These are phyloP conservation scores for Mus minutoides DNA, from an alignment of 2,797 vertebrate species.

Conservation along the genomic window DNA sequence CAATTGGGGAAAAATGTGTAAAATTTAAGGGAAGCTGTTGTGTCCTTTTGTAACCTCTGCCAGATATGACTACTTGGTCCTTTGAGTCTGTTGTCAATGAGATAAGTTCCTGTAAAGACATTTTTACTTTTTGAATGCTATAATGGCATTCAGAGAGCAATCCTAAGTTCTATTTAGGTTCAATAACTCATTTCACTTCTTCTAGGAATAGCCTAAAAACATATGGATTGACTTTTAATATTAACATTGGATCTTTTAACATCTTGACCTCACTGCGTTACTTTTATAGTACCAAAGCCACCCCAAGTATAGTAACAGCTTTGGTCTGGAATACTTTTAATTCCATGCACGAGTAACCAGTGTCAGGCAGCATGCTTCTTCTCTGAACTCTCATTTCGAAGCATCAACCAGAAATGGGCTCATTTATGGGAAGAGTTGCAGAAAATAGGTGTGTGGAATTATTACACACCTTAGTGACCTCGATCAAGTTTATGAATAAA, in stretches of 20 bases:
- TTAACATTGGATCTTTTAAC: conserved; percentile 18
- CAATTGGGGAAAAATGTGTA: neutral
- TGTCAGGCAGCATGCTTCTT: conserved; percentile 13
- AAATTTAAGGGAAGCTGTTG: conserved; percentile 39
- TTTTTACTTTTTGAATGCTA: neutral
- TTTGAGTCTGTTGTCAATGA: conserved; percentile 30
- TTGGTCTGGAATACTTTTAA: conserved; percentile 70
- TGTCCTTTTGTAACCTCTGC: conserved; percentile 1
- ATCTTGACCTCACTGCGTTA: conserved; percentile 16
- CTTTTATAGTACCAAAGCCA: conserved; percentile 47
- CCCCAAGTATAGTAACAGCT: neutral
- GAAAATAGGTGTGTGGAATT: conserved; percentile 29
- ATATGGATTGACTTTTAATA: conserved; percentile 44
- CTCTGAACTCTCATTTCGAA: conserved; percentile 35
- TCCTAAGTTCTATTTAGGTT: conserved; percentile 3
- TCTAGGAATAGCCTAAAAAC: conserved; percentile 8
- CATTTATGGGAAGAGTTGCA: conserved; percentile 19
- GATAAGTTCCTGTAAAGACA: neutral
- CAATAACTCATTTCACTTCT: conserved; percentile 1
- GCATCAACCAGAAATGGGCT: conserved; percentile 10
- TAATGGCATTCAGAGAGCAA: neutral
- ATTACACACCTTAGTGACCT: neutral
- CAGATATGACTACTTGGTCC: neutral
- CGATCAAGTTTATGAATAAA: conserved; percentile 37
- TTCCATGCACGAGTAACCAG: conserved; percentile 65